phyloP scores from a whole-genome alignment of 2,113 vertebrate species.

The Ifrita kowaldi region DNA sequence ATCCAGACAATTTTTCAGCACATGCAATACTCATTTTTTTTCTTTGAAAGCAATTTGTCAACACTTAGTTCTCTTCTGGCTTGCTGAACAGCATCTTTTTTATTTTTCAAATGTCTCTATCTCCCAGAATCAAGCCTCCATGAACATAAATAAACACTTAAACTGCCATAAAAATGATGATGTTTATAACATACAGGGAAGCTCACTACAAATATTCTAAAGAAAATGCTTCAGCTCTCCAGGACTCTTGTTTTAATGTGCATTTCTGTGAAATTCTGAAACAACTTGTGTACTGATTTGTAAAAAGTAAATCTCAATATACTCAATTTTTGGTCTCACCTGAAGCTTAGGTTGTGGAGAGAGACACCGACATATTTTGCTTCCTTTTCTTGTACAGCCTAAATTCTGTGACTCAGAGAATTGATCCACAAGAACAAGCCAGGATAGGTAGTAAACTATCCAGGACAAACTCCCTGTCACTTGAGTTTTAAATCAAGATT shows the following conservation, averaged over 20 bases:
- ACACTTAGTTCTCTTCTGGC: neutral
- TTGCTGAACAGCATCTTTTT: neutral
- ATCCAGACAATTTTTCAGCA: neutral
- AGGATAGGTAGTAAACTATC: neutral
- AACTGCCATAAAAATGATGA: neutral
- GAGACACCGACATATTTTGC: neutral
- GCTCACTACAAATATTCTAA: neutral
- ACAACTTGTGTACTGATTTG: neutral
- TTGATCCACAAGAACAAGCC: neutral
- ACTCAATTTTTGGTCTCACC: neutral
- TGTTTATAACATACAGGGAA: neutral
- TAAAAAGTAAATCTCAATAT: neutral
- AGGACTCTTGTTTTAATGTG: neutral
- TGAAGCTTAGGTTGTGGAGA: neutral
- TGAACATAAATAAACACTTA: neutral
- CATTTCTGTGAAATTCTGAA: neutral
- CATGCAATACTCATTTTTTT: neutral
- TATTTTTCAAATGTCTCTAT: neutral
- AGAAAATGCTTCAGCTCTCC: neutral
- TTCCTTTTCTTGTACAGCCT: neutral
- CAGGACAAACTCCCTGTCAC: neutral
- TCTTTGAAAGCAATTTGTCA: neutral
- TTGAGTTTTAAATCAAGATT: neutral
- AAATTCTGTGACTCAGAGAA: neutral
- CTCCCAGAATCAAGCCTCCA: neutral